These are phyloP conservation scores for Neoniphon sammara DNA, from an alignment of 2,797 vertebrate species.

Conservation along the genomic window DNA sequence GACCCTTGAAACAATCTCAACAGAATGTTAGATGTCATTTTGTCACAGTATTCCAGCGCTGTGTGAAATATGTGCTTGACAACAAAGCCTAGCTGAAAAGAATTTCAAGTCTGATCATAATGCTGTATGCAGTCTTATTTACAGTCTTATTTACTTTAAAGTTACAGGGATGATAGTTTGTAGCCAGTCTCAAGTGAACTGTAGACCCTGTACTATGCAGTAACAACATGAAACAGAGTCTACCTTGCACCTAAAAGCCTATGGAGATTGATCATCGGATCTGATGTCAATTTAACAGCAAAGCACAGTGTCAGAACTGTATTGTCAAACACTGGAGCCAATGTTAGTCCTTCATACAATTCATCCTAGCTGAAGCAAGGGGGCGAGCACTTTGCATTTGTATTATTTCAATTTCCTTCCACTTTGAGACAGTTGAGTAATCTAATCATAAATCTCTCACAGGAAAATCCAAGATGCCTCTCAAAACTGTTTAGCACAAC, in stretches of 20 bases:
- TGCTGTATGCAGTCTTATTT: not conserved
- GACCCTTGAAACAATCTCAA: not conserved
- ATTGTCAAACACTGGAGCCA: not conserved
- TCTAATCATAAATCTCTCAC: not conserved
- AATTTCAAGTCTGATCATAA: not conserved
- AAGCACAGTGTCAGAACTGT: not conserved
- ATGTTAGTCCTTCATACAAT: too few relatives aligned
- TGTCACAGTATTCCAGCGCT: not conserved
- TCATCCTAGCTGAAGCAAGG: not conserved
- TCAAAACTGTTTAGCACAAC: constrained; percentile 12
- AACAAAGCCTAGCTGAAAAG: not conserved
- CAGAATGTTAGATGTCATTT: not conserved
- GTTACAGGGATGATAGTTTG: not conserved
- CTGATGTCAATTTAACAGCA: constrained; percentile 8
- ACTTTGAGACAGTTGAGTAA: not conserved
- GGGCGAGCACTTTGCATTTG: not conserved
- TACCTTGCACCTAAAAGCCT: not conserved
- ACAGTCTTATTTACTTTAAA: constrained; percentile 1
- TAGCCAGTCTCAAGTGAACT: constrained; percentile 4
- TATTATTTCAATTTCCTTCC: not conserved
- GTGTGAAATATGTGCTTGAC: too few relatives aligned
- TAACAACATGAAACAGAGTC: not conserved
- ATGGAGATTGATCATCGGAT: not conserved
- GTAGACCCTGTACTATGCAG: not conserved
- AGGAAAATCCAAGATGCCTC: not conserved